Percentiles rank a stretch among this genome's conserved stretches.
Evolutionary conservation across 2,113 vertebrate species (phyloP).

Genomic region (Ptychochromis oligacanthus): DNA sequence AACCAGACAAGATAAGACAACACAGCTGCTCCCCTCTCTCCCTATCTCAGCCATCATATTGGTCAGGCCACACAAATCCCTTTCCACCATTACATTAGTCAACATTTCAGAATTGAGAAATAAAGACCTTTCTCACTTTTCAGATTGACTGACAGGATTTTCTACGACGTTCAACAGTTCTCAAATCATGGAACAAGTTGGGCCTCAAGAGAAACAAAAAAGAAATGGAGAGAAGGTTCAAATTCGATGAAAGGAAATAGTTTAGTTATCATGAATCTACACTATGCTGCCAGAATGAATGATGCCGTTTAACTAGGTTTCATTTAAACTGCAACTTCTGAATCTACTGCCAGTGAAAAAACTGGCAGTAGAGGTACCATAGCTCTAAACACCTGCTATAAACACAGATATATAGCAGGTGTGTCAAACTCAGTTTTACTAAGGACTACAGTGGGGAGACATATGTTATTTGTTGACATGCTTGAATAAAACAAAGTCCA

Average conservation of each 20-base stretch:
- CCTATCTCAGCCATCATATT: conserved; percentile 42
- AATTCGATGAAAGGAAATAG: not conserved
- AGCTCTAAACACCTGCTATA: too few relatives aligned
- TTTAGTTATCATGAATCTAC: not conserved
- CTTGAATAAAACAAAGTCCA: not conserved
- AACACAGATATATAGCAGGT: too few relatives aligned
- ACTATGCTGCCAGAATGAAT: not conserved
- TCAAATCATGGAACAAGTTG: not conserved
- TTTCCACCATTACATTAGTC: conserved; percentile 48
- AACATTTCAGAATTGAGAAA: conserved; percentile 39
- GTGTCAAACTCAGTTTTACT: not conserved
- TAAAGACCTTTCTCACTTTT: conserved; percentile 27
- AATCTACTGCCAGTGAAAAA: too few relatives aligned
- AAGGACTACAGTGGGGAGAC: not conserved
- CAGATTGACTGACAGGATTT: conserved; percentile 20
- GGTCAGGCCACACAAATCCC: conserved; percentile 22
- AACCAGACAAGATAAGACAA: conserved; percentile 41
- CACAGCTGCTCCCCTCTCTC: not conserved
- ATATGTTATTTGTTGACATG: not conserved
- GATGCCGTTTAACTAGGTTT: not conserved
- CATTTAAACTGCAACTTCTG: not conserved
- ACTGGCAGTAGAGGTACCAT: too few relatives aligned
- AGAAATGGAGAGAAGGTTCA: not conserved
- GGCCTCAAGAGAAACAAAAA: not conserved
- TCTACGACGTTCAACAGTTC: not conserved